Evolutionary conservation across 2,888 invertebrate species (phyloP).

Genomic region (Petrophora chlorosata): DNA sequence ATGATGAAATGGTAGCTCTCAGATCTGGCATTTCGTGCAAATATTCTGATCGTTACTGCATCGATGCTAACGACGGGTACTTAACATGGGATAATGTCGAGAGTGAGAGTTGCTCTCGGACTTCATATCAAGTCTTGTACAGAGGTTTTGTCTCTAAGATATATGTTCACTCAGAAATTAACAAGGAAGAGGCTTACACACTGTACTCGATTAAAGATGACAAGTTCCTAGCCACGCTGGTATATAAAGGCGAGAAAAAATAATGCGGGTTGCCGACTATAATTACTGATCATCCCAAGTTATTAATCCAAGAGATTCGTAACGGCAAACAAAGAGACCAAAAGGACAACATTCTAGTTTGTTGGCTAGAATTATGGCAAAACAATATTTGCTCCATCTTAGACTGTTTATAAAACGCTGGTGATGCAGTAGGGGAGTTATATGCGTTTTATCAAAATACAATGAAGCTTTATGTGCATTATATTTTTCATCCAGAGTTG

Average conservation of each 20-base stretch:
- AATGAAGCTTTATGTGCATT: too few relatives aligned
- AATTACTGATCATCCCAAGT: conserved; percentile 5
- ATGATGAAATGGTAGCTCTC: background rate
- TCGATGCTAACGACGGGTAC: background rate
- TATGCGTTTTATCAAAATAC: too few relatives aligned
- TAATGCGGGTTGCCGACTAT: background rate
- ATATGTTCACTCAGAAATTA: background rate
- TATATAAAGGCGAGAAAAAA: conserved; percentile 1
- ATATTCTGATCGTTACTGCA: background rate
- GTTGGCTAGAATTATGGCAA: too few relatives aligned
- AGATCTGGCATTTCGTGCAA: background rate
- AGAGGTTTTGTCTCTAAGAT: conserved; percentile 3
- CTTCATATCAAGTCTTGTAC: background rate
- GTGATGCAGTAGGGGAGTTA: too few relatives aligned
- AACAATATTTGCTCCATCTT: too few relatives aligned
- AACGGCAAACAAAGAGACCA: too few relatives aligned
- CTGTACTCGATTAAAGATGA: conserved; percentile 2
- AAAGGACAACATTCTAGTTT: too few relatives aligned
- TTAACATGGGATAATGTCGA: background rate
- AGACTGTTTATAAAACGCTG: too few relatives aligned
- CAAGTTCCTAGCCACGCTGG: conserved; percentile 3
- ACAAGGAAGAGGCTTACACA: background rate
- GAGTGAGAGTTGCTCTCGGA: background rate
- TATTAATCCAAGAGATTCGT: conserved; percentile 2
- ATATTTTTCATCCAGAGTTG: too few relatives aligned